Conservation (phyloP, 2,888 invertebrate genomes). For the Epsilonema sp. region DNA sequence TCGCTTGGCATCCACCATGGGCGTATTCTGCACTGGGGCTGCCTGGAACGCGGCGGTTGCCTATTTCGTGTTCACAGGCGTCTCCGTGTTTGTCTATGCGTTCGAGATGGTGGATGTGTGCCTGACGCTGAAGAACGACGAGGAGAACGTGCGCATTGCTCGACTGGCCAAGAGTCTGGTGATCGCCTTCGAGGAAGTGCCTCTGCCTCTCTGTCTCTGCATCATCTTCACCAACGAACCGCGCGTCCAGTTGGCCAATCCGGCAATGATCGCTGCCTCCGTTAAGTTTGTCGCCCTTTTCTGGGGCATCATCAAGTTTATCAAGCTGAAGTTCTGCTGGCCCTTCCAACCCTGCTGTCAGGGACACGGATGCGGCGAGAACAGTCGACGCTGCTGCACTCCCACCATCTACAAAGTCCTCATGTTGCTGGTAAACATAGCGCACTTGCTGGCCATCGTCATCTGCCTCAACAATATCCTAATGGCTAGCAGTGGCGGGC, state of each 20-base stretch:
- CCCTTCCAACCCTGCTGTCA: conserved; percentile 10
- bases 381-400: conserved; percentile 14
- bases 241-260: conserved; percentile 14
- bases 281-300: conserved; percentile 22
- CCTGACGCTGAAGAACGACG: conserved; percentile 25
- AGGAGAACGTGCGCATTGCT: conserved; percentile 24
- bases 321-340: conserved; percentile 28
- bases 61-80: conserved; percentile 3
- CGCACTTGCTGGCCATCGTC: conserved; percentile 4
- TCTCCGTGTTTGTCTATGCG: conserved; percentile 2
- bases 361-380: conserved; percentile 14
- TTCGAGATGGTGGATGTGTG: conserved; percentile 25
- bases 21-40: background rate
- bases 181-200: conserved; percentile 22
- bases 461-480: conserved; percentile 2
- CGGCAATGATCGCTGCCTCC: conserved; percentile 22
- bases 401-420: background rate
- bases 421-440: conserved; percentile 7
- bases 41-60: background rate
- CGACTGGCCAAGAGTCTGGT: conserved; percentile 27
- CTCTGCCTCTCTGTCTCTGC: conserved; percentile 20
- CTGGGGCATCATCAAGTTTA: conserved; percentile 28
- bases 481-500: too few relatives aligned
- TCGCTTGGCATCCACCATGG: conserved; percentile 10
- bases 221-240: conserved; percentile 6